Evolutionary conservation across 2,113 vertebrate genomes (phyloP), one percentile per base, ranked within the genome.

Genomic region (Turnix velox): DNA sequence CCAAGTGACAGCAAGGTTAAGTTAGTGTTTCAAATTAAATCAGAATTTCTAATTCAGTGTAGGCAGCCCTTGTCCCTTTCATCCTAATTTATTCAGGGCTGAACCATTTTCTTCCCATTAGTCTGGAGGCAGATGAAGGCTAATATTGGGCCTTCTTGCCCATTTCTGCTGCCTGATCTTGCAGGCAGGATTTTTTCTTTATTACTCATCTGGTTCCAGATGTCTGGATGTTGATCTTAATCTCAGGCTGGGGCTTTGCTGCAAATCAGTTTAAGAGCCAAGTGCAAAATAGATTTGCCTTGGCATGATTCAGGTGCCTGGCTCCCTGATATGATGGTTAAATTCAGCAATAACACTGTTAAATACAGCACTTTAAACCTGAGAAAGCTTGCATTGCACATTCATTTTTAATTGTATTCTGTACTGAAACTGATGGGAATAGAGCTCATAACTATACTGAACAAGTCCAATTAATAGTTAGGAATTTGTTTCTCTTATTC

Each of bases 191-290:
- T 49, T 59, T 94, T 92, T 87, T 82, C 74, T 84, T 82, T 68
- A 84, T 68, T 30, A 52, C 18, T 87, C 78, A 84, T 25, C 39
- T 46, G 40, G 51, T 72, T 94, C 87, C 87, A 95, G 69, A 89
- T 94, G 69, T 72, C 81, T 84, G 65, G 57, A 61, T 89, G 81
- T 52, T 55, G 69, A 91, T 92, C 37, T 82, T 75, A 82, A 89
- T 91, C 73, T 69, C 84, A 82, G 74, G 20, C 58, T 84, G 78
- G 52, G 43, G 31, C 45, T 91, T 89, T 95, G 84, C 62, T 82
- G 81, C 71, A 84, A 89, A 95, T 91, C 78, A 62, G 27, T 83
- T 89, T 88, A 71, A 90, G 63, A 79, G 81, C 31, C 57, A 73
- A 92, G 42, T 25, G 45, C 58, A 66, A 89, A 91, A 74, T 6